phyloP scores from a whole-genome alignment of 2,797 vertebrate species.

The Ciconia nigra region DNA sequence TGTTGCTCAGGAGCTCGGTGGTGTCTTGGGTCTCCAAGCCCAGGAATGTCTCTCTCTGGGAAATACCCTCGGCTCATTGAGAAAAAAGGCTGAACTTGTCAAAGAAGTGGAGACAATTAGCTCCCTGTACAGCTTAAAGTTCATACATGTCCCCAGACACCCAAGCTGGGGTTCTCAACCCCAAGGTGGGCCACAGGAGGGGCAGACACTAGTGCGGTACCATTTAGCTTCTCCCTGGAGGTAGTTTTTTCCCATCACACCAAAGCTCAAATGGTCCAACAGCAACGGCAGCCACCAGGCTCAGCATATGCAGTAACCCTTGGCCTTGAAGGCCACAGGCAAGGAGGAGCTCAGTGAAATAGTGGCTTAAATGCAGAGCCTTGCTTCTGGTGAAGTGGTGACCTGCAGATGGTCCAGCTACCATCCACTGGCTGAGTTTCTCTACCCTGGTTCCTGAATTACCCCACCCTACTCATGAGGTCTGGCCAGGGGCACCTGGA shows the following conservation, averaged over 20 bases:
- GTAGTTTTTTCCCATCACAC: not conserved
- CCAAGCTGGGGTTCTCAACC: not conserved
- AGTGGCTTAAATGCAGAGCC: not conserved
- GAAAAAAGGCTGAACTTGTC: not conserved
- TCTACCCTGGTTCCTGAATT: not conserved
- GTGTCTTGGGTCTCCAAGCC: not conserved
- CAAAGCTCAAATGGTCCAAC: not conserved
- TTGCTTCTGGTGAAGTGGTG: not conserved
- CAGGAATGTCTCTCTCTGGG: not conserved
- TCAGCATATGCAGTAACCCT: not conserved
- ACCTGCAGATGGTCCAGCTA: not conserved
- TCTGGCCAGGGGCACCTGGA: not conserved
- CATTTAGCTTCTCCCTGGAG: not conserved
- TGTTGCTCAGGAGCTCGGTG: not conserved
- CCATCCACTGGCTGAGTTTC: not conserved
- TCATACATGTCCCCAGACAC: fast-evolving
- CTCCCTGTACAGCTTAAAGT: not conserved
- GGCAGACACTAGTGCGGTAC: not conserved
- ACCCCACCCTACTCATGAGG: not conserved
- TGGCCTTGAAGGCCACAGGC: not conserved
- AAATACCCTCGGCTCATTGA: not conserved
- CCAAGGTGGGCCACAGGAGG: not conserved
- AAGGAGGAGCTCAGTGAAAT: not conserved
- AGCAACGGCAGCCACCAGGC: not conserved
- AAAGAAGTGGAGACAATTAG: not conserved